phyloP scores from a whole-genome alignment of 2,888 invertebrate genomes.

The Cephus spinipes region DNA sequence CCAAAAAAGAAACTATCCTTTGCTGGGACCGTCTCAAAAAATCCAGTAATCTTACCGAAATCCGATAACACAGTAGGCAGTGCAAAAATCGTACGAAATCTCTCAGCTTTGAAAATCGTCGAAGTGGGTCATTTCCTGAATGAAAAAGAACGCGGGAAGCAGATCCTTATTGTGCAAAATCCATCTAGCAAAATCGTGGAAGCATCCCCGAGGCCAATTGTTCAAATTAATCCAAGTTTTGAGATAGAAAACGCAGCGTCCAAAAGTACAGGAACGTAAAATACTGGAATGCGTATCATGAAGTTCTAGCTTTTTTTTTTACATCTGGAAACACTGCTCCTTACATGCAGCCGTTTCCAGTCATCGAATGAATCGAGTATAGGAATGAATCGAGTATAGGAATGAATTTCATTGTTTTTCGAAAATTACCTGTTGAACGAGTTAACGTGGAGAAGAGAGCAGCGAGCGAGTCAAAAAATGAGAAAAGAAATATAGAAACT shows the following conservation, averaged over 20 bases:
- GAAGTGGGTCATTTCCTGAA: conserved; percentile 11
- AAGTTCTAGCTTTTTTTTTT: neutral
- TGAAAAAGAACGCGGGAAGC: conserved; percentile 28
- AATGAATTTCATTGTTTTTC: neutral
- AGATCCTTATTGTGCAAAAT: conserved; percentile 47
- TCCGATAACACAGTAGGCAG: conserved; percentile 30
- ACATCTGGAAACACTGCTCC: neutral
- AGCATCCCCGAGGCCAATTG: conserved; percentile 38
- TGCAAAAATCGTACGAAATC: conserved; percentile 37
- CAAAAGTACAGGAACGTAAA: conserved; percentile 47
- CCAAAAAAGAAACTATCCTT: conserved; percentile 39
- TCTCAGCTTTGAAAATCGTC: conserved; percentile 46
- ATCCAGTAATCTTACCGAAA: conserved; percentile 53
- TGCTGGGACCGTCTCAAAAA: conserved; percentile 29
- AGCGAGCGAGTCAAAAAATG: neutral
- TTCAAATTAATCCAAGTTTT: conserved; percentile 46
- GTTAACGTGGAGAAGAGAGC: neutral
- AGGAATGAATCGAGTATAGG: neutral
- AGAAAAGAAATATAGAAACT: neutral
- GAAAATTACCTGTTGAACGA: neutral
- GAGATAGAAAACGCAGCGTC: conserved; percentile 47
- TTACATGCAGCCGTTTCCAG: neutral
- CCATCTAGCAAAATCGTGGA: conserved; percentile 32
- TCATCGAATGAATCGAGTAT: neutral
- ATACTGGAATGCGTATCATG: neutral